These are phyloP conservation scores for Artibeus jamaicensis DNA, from an alignment of 2,797 vertebrate genomes.

Conservation along the genomic window DNA sequence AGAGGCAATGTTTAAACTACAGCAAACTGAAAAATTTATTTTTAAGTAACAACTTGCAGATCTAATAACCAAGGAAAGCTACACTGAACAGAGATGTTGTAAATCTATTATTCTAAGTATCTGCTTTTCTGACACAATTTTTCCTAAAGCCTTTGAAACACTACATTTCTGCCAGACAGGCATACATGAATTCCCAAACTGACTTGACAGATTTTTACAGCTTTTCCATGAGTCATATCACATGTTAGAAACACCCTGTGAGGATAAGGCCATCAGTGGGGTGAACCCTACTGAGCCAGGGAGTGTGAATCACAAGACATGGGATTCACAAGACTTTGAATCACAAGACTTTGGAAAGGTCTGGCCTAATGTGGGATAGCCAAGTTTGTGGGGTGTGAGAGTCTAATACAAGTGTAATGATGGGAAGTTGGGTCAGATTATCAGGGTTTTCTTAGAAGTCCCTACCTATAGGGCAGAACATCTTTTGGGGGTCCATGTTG, in stretches of 20 bases:
- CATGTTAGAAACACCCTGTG: background rate
- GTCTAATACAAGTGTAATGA: background rate
- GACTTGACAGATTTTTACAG: background rate
- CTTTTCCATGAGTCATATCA: background rate
- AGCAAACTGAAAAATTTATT: conserved; percentile 58
- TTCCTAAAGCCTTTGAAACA: conserved; percentile 40
- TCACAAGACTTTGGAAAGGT: background rate
- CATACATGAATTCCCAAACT: conserved; percentile 29
- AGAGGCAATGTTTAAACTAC: conserved; percentile 47
- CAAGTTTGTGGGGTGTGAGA: background rate
- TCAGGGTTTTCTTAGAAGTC: background rate
- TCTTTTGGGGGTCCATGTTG: background rate
- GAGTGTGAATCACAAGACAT: background rate
- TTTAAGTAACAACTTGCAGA: conserved; percentile 61
- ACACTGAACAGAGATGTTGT: conserved; percentile 4
- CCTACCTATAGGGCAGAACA: background rate
- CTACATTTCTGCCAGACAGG: conserved; percentile 39
- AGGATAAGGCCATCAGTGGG: background rate
- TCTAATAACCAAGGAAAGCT: conserved; percentile 37
- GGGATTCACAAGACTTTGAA: no score
- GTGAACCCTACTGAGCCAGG: background rate
- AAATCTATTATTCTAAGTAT: conserved; percentile 50
- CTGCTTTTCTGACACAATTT: conserved; percentile 37
- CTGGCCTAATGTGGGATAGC: background rate
- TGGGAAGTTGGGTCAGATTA: background rate